These are phyloP conservation scores for Carabus problematicus DNA, from an alignment of 2,888 invertebrate species.

Conservation along the genomic window DNA sequence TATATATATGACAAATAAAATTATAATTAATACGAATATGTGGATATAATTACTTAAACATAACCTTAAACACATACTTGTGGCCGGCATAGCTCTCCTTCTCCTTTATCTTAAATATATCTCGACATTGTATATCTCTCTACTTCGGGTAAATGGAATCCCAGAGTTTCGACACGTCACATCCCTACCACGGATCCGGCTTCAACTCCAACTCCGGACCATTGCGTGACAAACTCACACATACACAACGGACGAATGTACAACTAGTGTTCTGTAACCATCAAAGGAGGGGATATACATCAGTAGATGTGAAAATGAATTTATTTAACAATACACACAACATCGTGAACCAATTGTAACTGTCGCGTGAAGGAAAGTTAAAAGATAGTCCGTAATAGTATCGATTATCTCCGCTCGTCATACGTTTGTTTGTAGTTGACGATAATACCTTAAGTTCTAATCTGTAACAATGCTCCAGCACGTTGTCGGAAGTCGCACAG, in stretches of 20 bases:
- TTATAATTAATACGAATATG: too few species aligned
- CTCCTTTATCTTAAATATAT: too few species aligned
- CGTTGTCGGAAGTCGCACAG: too few species aligned
- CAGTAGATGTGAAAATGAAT: not conserved
- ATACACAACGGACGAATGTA: not conserved
- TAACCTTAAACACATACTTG: too few species aligned
- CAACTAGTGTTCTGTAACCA: not conserved
- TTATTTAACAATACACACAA: slow-evolving; percentile 17
- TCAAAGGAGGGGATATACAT: not conserved
- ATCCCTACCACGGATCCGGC: slow-evolving; percentile 1
- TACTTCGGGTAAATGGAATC: too few species aligned
- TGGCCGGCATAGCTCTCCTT: too few species aligned
- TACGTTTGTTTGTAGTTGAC: slow-evolving; percentile 2
- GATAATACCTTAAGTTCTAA: too few species aligned
- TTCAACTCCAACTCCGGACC: not conserved
- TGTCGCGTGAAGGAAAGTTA: slow-evolving; percentile 13
- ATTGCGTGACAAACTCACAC: not conserved
- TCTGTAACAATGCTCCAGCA: too few species aligned
- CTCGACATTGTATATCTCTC: too few species aligned
- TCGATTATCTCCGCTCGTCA: slow-evolving; percentile 27
- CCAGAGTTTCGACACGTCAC: not conserved
- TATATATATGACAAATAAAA: too few species aligned
- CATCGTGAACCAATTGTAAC: slow-evolving; percentile 22
- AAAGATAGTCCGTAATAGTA: slow-evolving; percentile 23
- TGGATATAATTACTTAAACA: too few species aligned